Base-by-base conservation (phyloP, 1,140 invertebrate genomes). In the Holotrichia oblita region DNA sequence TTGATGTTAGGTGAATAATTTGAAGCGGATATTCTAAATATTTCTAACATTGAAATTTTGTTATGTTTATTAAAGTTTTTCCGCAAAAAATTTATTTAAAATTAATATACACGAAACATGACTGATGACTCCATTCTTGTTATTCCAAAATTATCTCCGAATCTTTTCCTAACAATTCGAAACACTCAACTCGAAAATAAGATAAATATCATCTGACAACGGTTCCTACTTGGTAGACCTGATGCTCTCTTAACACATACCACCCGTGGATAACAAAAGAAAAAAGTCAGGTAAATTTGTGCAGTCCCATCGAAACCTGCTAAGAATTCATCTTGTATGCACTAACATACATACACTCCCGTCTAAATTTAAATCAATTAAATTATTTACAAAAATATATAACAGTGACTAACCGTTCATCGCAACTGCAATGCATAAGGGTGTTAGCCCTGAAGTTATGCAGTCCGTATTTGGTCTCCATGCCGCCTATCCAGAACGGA, bases 401-500 rank as follows among this genome's bases (percentile, higher is more conserved):
- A 55, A 55, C 14, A 55, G 2, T 3, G 61, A 83, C 88, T 88
- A 90, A 97, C 95, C 94, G 93, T 87, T 95, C 93, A 85, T 97
- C 95, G 85, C 95, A 97, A 79, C 92, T 88, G 87, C 96, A 97
- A 85, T 97, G 94, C 91, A 95, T 96, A 27, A 97, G 88, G 0
- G 95, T 96, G 82, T 94, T 94, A 61, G 95, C 89, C 40, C 94
- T 88, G 91, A 93, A 96, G 86, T 97, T 97, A 89, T 94, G 95
- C 14, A 95, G 85, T 20, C 94, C 93, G 83, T 93, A 97, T 83
- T 94, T 94, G 78, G 90, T 91, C 83, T 93, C 90, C 85, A 96
- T 92, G 0, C 91, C 92, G 3, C 91, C 91, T 78, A 97, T 96
- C 89, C 91, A 94, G 87, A 93, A 92, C 0, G 93, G 94, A 86